phyloP scores from a whole-genome alignment of 2,113 vertebrate species.

The Dromaius novaehollandiae region DNA sequence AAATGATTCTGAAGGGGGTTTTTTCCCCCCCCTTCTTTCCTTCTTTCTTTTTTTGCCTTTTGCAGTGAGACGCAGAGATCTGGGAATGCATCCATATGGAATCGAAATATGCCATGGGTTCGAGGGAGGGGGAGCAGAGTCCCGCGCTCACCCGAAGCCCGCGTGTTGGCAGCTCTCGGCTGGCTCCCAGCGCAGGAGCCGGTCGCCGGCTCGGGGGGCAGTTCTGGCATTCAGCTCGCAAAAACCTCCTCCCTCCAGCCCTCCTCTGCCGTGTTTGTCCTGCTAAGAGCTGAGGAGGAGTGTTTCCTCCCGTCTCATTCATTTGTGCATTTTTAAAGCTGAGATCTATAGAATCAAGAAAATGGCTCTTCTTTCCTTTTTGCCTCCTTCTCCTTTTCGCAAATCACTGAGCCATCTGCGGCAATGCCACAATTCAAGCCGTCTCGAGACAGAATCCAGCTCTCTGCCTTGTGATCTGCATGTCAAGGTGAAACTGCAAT shows the following conservation, averaged over 20 bases:
- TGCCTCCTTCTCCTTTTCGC: neutral
- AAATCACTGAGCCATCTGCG: conserved; percentile 20
- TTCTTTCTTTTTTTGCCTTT: neutral
- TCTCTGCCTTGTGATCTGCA: conserved; percentile 68
- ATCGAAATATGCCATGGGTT: neutral
- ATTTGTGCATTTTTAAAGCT: neutral
- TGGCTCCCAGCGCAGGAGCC: neutral
- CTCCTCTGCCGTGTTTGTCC: neutral
- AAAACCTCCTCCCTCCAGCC: neutral
- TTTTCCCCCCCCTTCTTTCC: neutral
- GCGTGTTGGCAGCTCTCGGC: neutral
- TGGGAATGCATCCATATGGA: neutral
- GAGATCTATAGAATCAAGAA: neutral
- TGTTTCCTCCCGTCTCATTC: neutral
- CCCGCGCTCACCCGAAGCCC: neutral
- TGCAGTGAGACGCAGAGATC: neutral
- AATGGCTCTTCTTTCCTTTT: neutral
- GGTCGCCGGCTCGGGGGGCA: no score
- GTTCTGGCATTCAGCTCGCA: neutral
- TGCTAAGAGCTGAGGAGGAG: neutral
- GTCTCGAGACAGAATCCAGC: conserved; percentile 58
- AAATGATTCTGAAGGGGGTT: neutral
- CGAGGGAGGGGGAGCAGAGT: neutral
- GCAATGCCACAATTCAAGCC: conserved; percentile 58
- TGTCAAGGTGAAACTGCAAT: conserved; percentile 73